phyloP scores from a whole-genome alignment of 2,113 vertebrate genomes.

The Turdus rufiventris region DNA sequence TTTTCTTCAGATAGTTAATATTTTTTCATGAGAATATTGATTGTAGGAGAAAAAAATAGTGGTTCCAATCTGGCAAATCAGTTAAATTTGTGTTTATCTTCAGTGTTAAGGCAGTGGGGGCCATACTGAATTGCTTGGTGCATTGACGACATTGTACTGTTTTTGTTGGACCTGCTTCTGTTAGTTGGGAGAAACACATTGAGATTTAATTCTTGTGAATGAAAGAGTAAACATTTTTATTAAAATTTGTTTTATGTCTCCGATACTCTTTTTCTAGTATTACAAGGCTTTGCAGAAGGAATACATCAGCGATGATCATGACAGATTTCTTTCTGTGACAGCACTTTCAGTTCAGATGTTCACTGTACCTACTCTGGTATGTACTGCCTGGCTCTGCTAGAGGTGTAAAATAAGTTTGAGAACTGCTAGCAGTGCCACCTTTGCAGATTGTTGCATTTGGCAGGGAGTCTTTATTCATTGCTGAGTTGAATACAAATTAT shows the following conservation, averaged over 20 bases:
- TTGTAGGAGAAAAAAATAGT: neutral
- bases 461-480: neutral
- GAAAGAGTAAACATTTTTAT: neutral
- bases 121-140: neutral
- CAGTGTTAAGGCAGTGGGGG: neutral
- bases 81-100: neutral
- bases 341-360: conserved; percentile 97
- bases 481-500: neutral
- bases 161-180: neutral
- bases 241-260: neutral
- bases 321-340: conserved; percentile 90
- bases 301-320: conserved; percentile 93
- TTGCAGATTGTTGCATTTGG: neutral
- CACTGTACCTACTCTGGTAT: conserved; percentile 94
- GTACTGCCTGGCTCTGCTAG: neutral
- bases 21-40: neutral
- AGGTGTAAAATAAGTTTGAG: neutral
- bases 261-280: conserved; percentile 72
- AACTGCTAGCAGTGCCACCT: neutral
- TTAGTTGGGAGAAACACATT: neutral
- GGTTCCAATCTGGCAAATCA: neutral
- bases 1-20: neutral
- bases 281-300: conserved; percentile 92
- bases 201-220: neutral
- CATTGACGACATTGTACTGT: accelerated